Percentiles rank a stretch among this genome's conserved stretches.
Evolutionary conservation across 2,797 vertebrate species (phyloP).

Genomic region (Zenarchopterus dispar): DNA sequence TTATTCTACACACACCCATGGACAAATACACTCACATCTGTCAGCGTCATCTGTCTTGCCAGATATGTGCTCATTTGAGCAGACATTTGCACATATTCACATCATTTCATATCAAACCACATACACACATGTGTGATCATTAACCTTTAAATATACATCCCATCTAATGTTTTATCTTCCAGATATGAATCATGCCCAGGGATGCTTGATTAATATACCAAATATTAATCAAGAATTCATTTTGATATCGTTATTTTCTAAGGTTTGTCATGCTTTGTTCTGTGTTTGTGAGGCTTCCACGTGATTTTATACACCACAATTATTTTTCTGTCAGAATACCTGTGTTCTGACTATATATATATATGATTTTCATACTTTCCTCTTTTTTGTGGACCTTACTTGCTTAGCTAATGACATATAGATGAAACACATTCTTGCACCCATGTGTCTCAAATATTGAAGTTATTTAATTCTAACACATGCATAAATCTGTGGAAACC

Average conservation of each 20-base stretch:
- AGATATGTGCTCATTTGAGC: conserved; percentile 64
- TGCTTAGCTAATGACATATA: too few species aligned
- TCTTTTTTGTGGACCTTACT: too few species aligned
- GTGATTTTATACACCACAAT: too few species aligned
- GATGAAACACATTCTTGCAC: too few species aligned
- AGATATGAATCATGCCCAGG: conserved; percentile 42
- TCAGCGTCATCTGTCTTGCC: conserved; percentile 73
- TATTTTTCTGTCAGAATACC: too few species aligned
- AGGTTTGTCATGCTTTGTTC: too few species aligned
- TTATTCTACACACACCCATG: conserved; percentile 36
- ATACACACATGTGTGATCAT: conserved; percentile 39
- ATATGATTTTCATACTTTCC: too few species aligned
- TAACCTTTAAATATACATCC: conserved; percentile 70
- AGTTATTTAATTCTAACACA: too few species aligned
- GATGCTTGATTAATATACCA: conserved; percentile 28
- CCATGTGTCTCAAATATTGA: too few species aligned
- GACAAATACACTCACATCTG: conserved; percentile 75
- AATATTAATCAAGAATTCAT: conserved; percentile 39
- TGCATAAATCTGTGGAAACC: too few species aligned
- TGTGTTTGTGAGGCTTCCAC: too few species aligned
- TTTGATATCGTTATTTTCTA: conserved; percentile 26
- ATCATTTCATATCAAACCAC: conserved; percentile 41
- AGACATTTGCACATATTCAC: conserved; percentile 63
- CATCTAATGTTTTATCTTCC: conserved; percentile 51
- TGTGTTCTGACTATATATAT: too few species aligned